Evolutionary conservation across 2,113 vertebrate species (phyloP), one percentile per base, ranked within the genome.

Genomic region (Heloderma charlesbogerti): DNA sequence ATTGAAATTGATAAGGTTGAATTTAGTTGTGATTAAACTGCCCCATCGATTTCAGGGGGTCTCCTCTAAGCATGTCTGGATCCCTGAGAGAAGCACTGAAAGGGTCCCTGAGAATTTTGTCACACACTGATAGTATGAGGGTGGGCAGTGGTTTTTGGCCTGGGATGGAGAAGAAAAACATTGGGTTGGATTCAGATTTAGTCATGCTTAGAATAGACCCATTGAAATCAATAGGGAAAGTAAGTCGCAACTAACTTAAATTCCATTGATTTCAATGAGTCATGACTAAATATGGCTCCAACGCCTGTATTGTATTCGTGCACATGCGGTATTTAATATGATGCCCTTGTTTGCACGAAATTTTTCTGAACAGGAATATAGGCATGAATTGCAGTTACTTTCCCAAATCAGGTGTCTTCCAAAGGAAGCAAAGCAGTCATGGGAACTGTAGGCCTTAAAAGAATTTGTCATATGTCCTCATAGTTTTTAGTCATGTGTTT

Each of bases 401-500:
- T 25, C 51, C 71, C 63, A 86, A 40, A 54, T 54, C 22, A 31
- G 60, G 4, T 80, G 75, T 20, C 45, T 86, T 54, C 72, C 74
- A 85, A 13, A 78, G 74, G 84, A n/a, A 63, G n/a, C 3, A 6
- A 63, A 91, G 13, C 8, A 31, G 63, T 81, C 84, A 71, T 63
- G 85, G 57, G 54, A 87, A n/a, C 15, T 83, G 9, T n/a, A 48
- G 77, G 20, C 29, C 57, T 40, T 83, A 18, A 75, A 91, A 40
- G 40, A 66, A 34, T 31, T 51, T 16, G 79, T 91, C 90, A 88
- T 88, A 80, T 84, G 90, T 31, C 63, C 79, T 80, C n/a, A 22
- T 80, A 20, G 25, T 34, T 81, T n/a, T 20, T 13, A 79, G 84
- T 91, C 89, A 87, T 91, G 75, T 57, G 89, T 45, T 81, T 63